These are phyloP conservation scores for Cyprinella venusta DNA, from an alignment of 2,797 vertebrate genomes.

Conservation along the genomic window DNA sequence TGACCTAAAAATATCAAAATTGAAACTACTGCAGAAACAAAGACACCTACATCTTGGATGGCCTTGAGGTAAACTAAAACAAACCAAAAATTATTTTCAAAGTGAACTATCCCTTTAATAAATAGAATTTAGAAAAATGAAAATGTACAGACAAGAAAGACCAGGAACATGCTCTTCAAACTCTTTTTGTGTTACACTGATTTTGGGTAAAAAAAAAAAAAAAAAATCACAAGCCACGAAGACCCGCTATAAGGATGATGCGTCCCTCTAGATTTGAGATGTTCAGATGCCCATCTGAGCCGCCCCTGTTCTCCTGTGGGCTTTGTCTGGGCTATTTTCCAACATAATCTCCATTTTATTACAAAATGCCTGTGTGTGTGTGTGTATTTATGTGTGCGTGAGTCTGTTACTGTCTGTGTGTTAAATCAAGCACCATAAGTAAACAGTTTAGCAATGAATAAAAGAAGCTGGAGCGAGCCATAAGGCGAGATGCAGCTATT, in stretches of 20 bases:
- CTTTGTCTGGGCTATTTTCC: conserved; percentile 19
- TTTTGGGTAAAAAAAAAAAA: neutral
- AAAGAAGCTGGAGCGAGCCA: conserved; percentile 59
- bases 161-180: neutral
- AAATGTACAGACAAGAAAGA: neutral
- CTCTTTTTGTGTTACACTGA: neutral
- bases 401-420: conserved; percentile 37
- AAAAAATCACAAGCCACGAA: neutral
- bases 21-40: no score
- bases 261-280: conserved; percentile 12
- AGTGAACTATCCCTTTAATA: no score
- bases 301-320: conserved; percentile 15
- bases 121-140: no score
- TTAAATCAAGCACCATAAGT: conserved; percentile 49
- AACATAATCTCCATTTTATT: conserved; percentile 26
- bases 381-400: conserved; percentile 20
- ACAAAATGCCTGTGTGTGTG: conserved; percentile 9
- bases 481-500: conserved; percentile 58
- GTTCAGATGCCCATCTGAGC: neutral
- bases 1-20: no score
- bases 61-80: no score
- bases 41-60: no score
- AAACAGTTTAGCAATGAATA: conserved; percentile 58
- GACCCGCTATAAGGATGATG: neutral
- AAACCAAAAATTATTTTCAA: no score